phyloP scores from a whole-genome alignment of 1,140 invertebrate species.

The Lethocerus indicus region DNA sequence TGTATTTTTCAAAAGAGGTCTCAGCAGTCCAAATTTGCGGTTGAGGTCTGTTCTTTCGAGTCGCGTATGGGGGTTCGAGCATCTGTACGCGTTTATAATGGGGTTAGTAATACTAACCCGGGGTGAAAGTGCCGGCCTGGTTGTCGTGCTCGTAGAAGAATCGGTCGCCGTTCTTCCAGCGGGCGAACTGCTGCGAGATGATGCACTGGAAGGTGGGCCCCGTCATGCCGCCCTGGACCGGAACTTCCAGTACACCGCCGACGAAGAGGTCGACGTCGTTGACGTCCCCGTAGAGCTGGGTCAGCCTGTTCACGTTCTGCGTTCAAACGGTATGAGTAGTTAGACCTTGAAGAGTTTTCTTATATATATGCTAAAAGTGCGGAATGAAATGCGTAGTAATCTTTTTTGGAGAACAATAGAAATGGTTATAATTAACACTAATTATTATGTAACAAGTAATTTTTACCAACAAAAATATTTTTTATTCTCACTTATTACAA shows the following conservation, averaged over 20 bases:
- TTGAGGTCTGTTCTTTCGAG: no score
- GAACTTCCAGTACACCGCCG: conserved; percentile 72
- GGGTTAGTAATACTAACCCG: conserved; percentile 47
- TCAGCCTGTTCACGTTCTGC: conserved; percentile 39
- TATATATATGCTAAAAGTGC: no score
- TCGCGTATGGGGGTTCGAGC: no score
- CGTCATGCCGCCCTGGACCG: conserved; percentile 52
- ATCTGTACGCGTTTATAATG: neutral
- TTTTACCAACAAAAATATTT: no score
- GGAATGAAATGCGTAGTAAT: no score
- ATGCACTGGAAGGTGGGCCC: conserved; percentile 88
- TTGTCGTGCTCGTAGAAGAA: conserved; percentile 64
- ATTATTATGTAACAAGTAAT: no score
- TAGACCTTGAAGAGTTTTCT: no score
- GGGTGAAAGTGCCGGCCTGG: conserved; percentile 42
- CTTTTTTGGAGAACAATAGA: no score
- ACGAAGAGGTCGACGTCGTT: conserved; percentile 86
- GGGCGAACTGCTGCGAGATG: conserved; percentile 70
- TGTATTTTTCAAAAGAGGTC: no score
- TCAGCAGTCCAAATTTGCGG: no score
- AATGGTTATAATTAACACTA: no score
- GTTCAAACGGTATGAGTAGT: conserved; percentile 13
- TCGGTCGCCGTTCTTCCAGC: conserved; percentile 62
- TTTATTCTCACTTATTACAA: no score
- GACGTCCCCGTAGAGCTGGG: conserved; percentile 42